Percentiles rank a stretch among this genome's conserved stretches.
Conservation (phyloP, 2,113 vertebrate genomes). For the Sceloporus tristichus region DNA sequence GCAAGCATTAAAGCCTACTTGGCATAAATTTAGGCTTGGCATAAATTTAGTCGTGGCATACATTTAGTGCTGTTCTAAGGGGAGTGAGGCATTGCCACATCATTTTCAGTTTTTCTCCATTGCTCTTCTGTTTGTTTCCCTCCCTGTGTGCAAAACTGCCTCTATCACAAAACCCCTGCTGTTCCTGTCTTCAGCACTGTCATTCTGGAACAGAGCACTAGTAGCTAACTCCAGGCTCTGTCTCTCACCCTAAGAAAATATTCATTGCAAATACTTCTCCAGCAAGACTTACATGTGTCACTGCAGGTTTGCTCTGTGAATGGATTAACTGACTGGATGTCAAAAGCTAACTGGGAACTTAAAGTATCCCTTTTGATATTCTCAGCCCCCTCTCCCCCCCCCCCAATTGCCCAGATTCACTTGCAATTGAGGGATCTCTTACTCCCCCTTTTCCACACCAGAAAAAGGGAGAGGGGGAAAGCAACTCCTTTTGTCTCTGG, state of each 20-base stretch:
- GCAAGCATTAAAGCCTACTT: not conserved
- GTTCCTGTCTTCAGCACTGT: too few relatives aligned
- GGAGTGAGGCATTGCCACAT: not conserved
- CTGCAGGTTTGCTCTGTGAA: not conserved
- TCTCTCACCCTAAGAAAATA: not conserved
- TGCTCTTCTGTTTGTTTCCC: not conserved
- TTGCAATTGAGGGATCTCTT: not conserved
- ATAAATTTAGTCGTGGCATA: too few relatives aligned
- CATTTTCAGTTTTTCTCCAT: constrained; percentile 1
- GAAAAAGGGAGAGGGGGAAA: not conserved
- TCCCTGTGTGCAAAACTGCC: not conserved
- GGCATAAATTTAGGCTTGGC: not conserved
- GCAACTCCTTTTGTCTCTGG: not conserved
- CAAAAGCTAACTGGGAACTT: not conserved
- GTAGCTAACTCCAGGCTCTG: not conserved
- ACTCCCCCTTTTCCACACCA: not conserved
- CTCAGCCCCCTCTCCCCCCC: not conserved
- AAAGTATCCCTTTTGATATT: not conserved
- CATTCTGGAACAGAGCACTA: not conserved
- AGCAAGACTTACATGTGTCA: not conserved
- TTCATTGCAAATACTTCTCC: not conserved
- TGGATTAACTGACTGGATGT: not conserved
- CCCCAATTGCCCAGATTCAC: too few relatives aligned
- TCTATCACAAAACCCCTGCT: not conserved
- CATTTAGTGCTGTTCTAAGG: not conserved